Evolutionary conservation across 1,140 invertebrate genomes (phyloP).

Genomic region (Drosophila dunni): DNA sequence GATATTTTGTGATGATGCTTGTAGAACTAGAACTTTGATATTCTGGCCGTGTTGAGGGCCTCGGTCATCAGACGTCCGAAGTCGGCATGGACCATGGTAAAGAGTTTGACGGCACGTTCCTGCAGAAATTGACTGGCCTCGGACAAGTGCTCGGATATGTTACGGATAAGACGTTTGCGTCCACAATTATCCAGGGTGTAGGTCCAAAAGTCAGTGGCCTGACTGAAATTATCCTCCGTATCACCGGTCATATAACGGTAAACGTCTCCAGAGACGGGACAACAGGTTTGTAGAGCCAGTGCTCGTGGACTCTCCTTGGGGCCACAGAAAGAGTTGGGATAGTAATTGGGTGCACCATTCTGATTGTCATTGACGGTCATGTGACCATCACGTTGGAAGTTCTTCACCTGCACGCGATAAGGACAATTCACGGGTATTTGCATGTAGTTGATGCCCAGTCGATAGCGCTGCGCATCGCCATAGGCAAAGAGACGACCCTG

Average conservation of each 20-base stretch:
- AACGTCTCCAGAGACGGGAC: slow-evolving; percentile 86
- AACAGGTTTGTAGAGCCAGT: slow-evolving; percentile 62
- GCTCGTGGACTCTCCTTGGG: slow-evolving; percentile 85
- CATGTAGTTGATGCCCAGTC: slow-evolving; percentile 94
- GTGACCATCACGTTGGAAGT: slow-evolving; percentile 93
- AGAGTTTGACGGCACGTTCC: slow-evolving; percentile 91
- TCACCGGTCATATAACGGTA: slow-evolving; percentile 91
- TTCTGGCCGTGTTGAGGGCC: slow-evolving; percentile 86
- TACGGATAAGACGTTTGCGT: slow-evolving; percentile 89
- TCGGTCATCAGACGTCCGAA: slow-evolving; percentile 88
- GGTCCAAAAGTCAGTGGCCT: slow-evolving; percentile 92
- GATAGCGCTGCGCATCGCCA: slow-evolving; percentile 93
- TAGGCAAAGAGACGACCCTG: slow-evolving; percentile 95
- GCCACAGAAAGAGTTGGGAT: slow-evolving; percentile 94
- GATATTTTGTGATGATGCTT: background rate
- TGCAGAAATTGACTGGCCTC: slow-evolving; percentile 93
- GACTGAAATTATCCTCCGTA: slow-evolving; percentile 95
- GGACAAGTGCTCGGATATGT: slow-evolving; percentile 91
- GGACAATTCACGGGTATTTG: slow-evolving; percentile 95
- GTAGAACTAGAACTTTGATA: slow-evolving; percentile 85
- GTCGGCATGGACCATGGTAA: slow-evolving; percentile 88
- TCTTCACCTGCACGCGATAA: slow-evolving; percentile 86
- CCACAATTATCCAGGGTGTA: slow-evolving; percentile 91
- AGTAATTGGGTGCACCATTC: slow-evolving; percentile 93
- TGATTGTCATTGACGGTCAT: slow-evolving; percentile 87